Conservation (phyloP, 2,113 vertebrate species). For the Electrona antarctica region DNA sequence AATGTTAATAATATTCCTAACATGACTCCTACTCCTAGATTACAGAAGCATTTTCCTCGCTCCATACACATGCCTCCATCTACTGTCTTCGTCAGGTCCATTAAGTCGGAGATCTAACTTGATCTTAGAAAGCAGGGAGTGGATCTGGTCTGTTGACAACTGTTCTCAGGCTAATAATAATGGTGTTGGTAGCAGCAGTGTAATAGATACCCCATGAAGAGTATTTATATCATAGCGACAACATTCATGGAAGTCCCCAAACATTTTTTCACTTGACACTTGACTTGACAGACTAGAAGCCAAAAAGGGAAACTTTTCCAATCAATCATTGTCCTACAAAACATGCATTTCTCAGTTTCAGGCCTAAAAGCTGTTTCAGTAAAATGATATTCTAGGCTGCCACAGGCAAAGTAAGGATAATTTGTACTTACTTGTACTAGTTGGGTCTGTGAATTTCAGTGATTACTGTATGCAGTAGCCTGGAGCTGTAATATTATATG, state of each 20-base stretch:
- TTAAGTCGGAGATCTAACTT: background rate
- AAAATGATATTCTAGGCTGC: conserved; percentile 5
- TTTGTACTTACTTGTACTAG: conserved; percentile 25
- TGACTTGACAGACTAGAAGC: conserved; percentile 8
- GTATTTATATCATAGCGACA: conserved; percentile 58
- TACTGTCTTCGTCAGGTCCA: background rate
- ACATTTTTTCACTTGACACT: conserved; percentile 34
- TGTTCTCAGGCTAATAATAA: conserved; percentile 17
- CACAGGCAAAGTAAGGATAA: conserved; percentile 25
- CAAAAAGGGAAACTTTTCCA: background rate
- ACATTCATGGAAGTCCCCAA: conserved; percentile 13
- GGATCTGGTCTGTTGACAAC: conserved; percentile 57
- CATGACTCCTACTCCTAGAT: too few relatives aligned
- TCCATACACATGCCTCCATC: too few relatives aligned
- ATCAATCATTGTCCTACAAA: background rate
- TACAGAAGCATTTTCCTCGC: too few relatives aligned
- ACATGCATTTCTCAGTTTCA: background rate
- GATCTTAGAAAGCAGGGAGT: conserved; percentile 45
- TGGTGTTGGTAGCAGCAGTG: conserved; percentile 26
- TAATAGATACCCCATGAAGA: conserved; percentile 47
- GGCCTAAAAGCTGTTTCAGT: conserved; percentile 11
- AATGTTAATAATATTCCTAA: too few relatives aligned
- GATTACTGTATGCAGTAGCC: conserved; percentile 12
- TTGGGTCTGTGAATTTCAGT: conserved; percentile 23
- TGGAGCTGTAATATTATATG: background rate